A percentile compares a stretch with the other conserved stretches of the same genome.
Conservation (phyloP, 2,888 invertebrate species). For the Noctua pronuba region DNA sequence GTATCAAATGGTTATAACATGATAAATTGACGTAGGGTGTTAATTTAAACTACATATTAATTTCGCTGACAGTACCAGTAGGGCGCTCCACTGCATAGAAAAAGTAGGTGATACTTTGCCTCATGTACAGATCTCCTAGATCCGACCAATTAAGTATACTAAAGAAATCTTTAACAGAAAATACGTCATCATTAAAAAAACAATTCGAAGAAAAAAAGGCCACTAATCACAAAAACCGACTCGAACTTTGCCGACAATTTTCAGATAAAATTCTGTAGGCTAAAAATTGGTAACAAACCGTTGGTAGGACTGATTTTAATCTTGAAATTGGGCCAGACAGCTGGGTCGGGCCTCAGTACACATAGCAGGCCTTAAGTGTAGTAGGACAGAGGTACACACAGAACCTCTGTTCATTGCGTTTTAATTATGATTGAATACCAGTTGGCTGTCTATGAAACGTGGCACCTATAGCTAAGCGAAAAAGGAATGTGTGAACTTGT, state of each 20-base stretch:
- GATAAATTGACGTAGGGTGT: not conserved
- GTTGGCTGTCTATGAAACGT: not conserved
- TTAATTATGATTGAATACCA: slow-evolving; percentile 42
- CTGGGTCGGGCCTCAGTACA: slow-evolving; percentile 25
- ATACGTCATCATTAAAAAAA: not conserved
- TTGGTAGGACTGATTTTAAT: slow-evolving; percentile 42
- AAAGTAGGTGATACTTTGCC: not conserved
- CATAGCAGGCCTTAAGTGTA: not conserved
- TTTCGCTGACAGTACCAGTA: not conserved
- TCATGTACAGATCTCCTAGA: too few species aligned
- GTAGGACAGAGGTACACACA: slow-evolving; percentile 8
- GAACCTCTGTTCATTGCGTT: slow-evolving; percentile 15
- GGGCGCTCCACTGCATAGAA: not conserved
- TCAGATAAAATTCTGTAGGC: slow-evolving; percentile 9
- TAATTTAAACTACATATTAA: not conserved
- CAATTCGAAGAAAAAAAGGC: not conserved
- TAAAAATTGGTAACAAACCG: slow-evolving; percentile 14
- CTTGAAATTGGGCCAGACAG: slow-evolving; percentile 46
- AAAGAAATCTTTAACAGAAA: not conserved
- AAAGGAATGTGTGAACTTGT: not conserved
- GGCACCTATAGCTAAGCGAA: not conserved
- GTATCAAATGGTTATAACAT: not conserved
- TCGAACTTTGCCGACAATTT: not conserved
- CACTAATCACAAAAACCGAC: not conserved
- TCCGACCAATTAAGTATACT: not conserved